Evolutionary conservation across 1,140 invertebrate species (phyloP), one percentile per base, ranked within the genome.

Genomic region (Drosophila erecta): DNA sequence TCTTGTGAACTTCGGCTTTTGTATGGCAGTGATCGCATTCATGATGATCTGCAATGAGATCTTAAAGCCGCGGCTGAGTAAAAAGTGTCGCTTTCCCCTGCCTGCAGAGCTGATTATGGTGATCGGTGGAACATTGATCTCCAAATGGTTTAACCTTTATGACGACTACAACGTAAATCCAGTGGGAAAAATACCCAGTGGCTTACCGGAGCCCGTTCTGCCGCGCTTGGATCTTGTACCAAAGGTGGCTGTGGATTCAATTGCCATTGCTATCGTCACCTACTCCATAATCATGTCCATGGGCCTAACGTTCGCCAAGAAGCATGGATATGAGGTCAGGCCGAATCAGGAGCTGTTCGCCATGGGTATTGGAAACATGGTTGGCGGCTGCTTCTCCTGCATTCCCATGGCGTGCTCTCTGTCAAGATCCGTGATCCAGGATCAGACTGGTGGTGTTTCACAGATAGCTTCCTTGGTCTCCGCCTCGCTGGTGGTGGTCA

Each of bases 211-310:
- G 0, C 93, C 93, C 0, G 54, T 79, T 6, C 65, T 94, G 10
- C 94, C 94, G 0, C 91, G 92, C 0, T 11, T 94, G n/a, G 93
- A 94, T 50, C 62, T 94, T 37, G 49, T 94, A 4, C 90, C 93
- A 0, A 60, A 76, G 7, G 87, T 95, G 10, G 92, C 93, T 0
- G 53, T 94, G 0, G 94, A 94, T 55, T 93, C 93, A 0, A 93
- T 94, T 77, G 94, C 96, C 4, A 96, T 98, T 72, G 95, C 97
- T 2, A 95, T 99, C 91, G 96, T 99, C 0, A 96, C 96, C 0
- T 99, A 98, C 92, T 97, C 97, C 1, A 95, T 98, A 35, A 95
- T 96, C 4, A 96, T 99, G 93, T 99, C 98, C 1, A 97, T 99
- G 96, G 96, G 96, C 0, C 94, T 98, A 62, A 97, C 98, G 49